phyloP scores from a whole-genome alignment of 2,113 vertebrate genomes.

The Pogona vitticeps region DNA sequence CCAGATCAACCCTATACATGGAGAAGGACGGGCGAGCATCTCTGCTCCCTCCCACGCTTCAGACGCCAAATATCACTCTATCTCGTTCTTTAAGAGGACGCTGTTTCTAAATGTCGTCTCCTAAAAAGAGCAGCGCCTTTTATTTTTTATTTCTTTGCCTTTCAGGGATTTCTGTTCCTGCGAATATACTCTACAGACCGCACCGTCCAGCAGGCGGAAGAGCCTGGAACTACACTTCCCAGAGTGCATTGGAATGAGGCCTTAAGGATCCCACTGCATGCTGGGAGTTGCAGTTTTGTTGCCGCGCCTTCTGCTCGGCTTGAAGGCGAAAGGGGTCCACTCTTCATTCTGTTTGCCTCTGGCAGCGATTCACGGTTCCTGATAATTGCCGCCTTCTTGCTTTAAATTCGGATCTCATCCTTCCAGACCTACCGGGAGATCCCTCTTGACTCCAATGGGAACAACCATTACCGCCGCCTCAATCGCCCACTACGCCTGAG shows the following conservation, averaged over 20 bases:
- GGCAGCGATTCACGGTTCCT: not conserved
- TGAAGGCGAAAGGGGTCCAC: not conserved
- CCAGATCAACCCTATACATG: not conserved
- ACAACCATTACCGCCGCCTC: conserved; percentile 11
- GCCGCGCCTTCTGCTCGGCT: not conserved
- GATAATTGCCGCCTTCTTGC: not conserved
- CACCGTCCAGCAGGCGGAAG: not conserved
- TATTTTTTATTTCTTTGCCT: too few relatives aligned
- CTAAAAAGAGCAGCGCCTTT: not conserved
- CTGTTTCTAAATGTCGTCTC: not conserved
- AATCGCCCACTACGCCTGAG: conserved; percentile 12
- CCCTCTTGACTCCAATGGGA: not conserved
- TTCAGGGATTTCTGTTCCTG: not conserved
- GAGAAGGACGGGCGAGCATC: not conserved
- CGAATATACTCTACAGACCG: too few relatives aligned
- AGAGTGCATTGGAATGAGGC: not conserved
- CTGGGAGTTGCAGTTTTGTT: not conserved
- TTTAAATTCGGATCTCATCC: not conserved
- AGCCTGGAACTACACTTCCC: not conserved
- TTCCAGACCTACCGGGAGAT: not conserved
- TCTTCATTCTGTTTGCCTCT: not conserved
- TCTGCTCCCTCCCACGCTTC: too few relatives aligned
- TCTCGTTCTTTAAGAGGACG: not conserved
- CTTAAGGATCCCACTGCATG: not conserved
- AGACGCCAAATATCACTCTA: too few relatives aligned